Conservation (phyloP, 2,888 invertebrate species). For the Therioaphis trifolii region DNA sequence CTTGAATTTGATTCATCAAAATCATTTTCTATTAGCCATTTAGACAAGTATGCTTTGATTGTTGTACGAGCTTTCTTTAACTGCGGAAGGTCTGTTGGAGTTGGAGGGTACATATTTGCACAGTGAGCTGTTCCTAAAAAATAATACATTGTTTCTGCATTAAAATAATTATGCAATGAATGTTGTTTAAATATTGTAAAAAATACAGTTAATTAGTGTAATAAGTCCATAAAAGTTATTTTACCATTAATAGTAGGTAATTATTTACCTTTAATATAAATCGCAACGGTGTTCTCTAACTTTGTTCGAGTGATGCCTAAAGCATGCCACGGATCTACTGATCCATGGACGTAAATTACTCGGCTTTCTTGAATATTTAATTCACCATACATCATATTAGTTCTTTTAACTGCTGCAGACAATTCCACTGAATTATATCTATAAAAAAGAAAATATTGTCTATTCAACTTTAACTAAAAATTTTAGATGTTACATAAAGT, state of each 20-base stretch:
- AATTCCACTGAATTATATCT: constrained; percentile 76
- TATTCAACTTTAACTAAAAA: too few species aligned
- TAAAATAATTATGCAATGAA: too few species aligned
- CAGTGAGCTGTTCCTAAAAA: constrained; percentile 89
- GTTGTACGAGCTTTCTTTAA: constrained; percentile 77
- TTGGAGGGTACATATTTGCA: constrained; percentile 89
- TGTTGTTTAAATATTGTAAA: too few species aligned
- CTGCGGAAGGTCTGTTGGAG: constrained; percentile 76
- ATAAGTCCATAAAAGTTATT: too few species aligned
- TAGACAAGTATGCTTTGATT: constrained; percentile 73
- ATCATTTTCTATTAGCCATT: constrained; percentile 71
- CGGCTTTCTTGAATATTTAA: constrained; percentile 77
- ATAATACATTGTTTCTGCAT: background rate
- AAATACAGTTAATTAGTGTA: too few species aligned
- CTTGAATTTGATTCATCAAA: background rate
- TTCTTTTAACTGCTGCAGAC: constrained; percentile 75
- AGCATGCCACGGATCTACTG: constrained; percentile 90
- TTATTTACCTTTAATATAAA: constrained; percentile 78
- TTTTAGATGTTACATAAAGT: too few species aligned
- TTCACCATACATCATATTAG: constrained; percentile 85
- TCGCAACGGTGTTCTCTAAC: constrained; percentile 75
- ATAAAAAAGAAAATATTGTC: too few species aligned
- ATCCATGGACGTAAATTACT: constrained; percentile 88
- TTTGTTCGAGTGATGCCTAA: constrained; percentile 77
- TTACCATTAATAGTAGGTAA: background rate